Base-by-base conservation (phyloP, 2,113 vertebrate species). In the Hydrolagus affinis region DNA sequence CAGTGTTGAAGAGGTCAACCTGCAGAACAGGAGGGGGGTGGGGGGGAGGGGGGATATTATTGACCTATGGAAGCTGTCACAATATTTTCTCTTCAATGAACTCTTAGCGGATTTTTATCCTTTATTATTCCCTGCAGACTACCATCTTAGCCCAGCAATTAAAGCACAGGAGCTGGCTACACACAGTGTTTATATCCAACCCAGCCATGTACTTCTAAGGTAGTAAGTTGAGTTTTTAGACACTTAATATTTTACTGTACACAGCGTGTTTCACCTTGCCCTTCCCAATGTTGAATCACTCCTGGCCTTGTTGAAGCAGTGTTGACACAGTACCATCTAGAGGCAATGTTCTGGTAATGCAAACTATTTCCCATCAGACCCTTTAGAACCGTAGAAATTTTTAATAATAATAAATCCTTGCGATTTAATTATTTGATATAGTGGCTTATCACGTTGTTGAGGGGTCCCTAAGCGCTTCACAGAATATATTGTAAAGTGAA, bases 51-150 rank as follows among this genome's bases (percentile, higher is more conserved):
- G 59, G 62, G 30, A 60, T 23, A 66, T 83, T 83, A 66, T 83
- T 83, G 60, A 83, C 66, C 78, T 83, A 66, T 25, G 59, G 78
- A 83, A 77, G 60, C 78, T 83, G 78, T 83, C 78, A 83, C 78
- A 83, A 83, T 83, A 83, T 66, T 83, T 66, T 83, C 78, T 21
- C 78, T 66, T 66, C 62, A 83, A 30, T 83, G 78, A 83, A 68
- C 15, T 68, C 59, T 83, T n/a, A 66, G 59, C 60, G 66, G 25
- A 32, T 32, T 30, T 83, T 83, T 83, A 83, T 66, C 78, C 60
- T 83, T 64, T 66, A 83, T 66, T 83, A 83, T 66, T 83, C 78
- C 78, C 25, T 11, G 17, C 78, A 83, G 78, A 66, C 25, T 64
- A 21, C 32, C 66, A 83, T 8, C 17, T 83, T 66, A 83, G 66